Base-by-base conservation (phyloP, 2,113 vertebrate genomes). In the Prochilodus magdalenae region DNA sequence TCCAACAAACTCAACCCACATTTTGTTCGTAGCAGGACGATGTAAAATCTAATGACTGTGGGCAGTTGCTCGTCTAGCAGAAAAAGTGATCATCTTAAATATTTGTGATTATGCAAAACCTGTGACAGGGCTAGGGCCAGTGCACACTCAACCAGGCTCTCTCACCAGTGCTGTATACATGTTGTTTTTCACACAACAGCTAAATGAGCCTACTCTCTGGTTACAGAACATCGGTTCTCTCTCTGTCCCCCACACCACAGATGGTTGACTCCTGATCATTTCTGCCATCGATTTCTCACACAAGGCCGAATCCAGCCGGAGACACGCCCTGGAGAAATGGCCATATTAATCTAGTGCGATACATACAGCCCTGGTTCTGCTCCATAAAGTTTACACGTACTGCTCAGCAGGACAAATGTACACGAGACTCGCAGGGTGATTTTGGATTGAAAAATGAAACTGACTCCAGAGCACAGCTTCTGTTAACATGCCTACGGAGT, bases 241-340 rank as follows among this genome's bases (percentile, higher is more conserved):
- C 71, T 73, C 33, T 79, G 33, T 53, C 47, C 53, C 36, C 26
- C 11, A 83, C 86, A 86, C 83, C 81, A 87, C 89, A 89, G 84
- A 89, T 84, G 86, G 83, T 81, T 81, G 80, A 84, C 85, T 88
- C 74, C 79, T 83, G 85, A 91, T 93, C 84, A 86, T 88, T 90
- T 87, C 69, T 75, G 57, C 29, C 78, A 90, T 91, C 29, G 89
- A 92, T 90, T 89, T 86, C 83, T 11, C 26, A 73, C 79, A 82
- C 87, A 86, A 89, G 89, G 89, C 90, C 89, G 80, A 88, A 87
- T 75, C 79, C 77, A 81, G 74, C 80, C 30, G 15, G 72, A 79
- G 69, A 84, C 81, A 63, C 33, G 18, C 26, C 75, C 1, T 40
- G 84, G 63, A 86, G 80, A 85, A 91, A 89, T 73, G 59, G 79